Base-by-base conservation (phyloP, 2,888 invertebrate species). In the Neelides folsomi region DNA sequence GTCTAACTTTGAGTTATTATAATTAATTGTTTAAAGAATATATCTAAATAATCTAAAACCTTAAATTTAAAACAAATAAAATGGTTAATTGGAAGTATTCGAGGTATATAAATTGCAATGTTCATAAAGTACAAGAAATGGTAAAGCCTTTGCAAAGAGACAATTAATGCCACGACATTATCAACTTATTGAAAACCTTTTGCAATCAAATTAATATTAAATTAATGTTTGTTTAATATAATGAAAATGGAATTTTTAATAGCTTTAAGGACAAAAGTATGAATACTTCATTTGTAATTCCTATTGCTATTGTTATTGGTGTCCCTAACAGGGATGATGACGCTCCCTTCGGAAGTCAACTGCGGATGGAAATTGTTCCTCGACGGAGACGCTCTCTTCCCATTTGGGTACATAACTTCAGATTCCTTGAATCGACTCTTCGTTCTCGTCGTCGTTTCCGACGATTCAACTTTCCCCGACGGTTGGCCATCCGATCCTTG, bases 331-430 rank as follows among this genome's bases (percentile, higher is more conserved):
- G 64, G 64, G 46, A 64, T 64, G 20, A 64, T 59, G 34, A 64
- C 63, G 20, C 59, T 64, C 39, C 64, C 64, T 15, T 47, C 56
- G 16, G 60, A 58, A 10, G 61, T 62, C 27, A 62, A 49, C 27
- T 60, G 60, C 3, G 60, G 59, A 40, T 61, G 59, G 9, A 53
- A 55, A 16, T 59, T 55, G 20, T 47, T 49, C 35, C 55, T 49
- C 7, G 56, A 37, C 12, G 64, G 62, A 1, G 63, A 62, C 10
- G 54, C 59, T 16, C 64, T 56, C 39, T 53, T 47, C 37, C 64
- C 64, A 49, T 64, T 64, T n/a, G 64, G 64, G 49, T 63, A 64
- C 60, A 62, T 62, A 2, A 64, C 54, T 53, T 64, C 64, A 1
- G 60, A 60, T 45, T 63, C 64, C 54, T 62, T 63, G 51, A 56